These are phyloP conservation scores for Pteria penguin DNA, from an alignment of 2,888 invertebrate genomes.

Conservation along the genomic window DNA sequence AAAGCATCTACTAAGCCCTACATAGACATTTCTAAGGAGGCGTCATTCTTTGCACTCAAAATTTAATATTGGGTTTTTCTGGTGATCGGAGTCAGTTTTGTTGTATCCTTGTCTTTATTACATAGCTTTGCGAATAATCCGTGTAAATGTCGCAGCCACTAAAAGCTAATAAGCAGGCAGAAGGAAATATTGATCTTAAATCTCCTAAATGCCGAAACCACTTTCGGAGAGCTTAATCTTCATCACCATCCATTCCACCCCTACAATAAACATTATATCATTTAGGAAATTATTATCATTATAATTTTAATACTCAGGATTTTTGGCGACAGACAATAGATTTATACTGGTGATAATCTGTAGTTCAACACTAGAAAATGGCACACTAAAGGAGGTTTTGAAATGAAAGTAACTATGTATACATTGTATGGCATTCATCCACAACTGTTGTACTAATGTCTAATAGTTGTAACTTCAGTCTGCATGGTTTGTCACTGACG, in stretches of 20 bases:
- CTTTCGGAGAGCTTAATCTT: constrained; percentile 4
- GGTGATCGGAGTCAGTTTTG: neutral
- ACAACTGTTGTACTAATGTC: too few relatives aligned
- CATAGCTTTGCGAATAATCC: neutral
- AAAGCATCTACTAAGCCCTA: constrained; percentile 10
- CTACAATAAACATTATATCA: neutral
- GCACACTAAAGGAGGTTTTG: too few relatives aligned
- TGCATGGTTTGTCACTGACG: too few relatives aligned
- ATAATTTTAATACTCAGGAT: neutral
- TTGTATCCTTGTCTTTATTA: neutral
- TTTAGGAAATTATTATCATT: neutral
- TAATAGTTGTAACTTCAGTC: too few relatives aligned
- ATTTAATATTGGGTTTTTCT: constrained; percentile 24
- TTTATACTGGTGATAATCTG: too few relatives aligned
- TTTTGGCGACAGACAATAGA: too few relatives aligned
- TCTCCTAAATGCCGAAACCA: too few relatives aligned
- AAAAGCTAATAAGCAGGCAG: too few relatives aligned
- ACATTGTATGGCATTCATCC: too few relatives aligned
- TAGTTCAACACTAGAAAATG: too few relatives aligned
- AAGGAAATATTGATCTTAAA: neutral
- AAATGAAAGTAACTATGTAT: too few relatives aligned
- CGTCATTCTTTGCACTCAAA: neutral
- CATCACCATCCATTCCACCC: constrained; percentile 7
- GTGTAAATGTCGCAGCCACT: constrained; percentile 18
- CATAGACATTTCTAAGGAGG: constrained; percentile 7